Percentiles rank a stretch among this genome's conserved stretches.
Evolutionary conservation across 2,113 vertebrate genomes (phyloP).

Genomic region (Dryoscopus gambensis): DNA sequence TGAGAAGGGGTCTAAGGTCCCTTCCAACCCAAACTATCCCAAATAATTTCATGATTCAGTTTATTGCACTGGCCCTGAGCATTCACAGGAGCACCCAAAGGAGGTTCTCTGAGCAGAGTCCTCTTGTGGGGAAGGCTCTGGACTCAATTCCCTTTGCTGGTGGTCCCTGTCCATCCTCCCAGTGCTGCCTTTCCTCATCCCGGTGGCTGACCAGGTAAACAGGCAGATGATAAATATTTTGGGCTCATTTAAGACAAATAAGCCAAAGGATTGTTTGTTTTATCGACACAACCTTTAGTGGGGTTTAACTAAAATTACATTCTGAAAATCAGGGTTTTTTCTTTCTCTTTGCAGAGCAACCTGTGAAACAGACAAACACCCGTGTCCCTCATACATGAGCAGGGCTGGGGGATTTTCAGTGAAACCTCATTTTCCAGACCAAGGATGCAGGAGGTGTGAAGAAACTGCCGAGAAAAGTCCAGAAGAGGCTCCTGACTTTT

Average conservation of each 20-base stretch:
- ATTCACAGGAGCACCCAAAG: background rate
- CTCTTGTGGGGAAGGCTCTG: background rate
- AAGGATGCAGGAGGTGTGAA: background rate
- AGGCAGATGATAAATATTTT: background rate
- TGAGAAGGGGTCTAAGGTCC: background rate
- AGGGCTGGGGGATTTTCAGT: background rate
- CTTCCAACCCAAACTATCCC: background rate
- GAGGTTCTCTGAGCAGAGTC: background rate
- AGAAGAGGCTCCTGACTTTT: background rate
- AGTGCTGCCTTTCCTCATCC: background rate
- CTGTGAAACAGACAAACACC: background rate
- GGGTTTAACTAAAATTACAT: background rate
- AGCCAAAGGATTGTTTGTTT: background rate
- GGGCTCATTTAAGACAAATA: background rate
- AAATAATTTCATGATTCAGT: background rate
- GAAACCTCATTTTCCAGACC: background rate
- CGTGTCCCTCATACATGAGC: rapidly evolving
- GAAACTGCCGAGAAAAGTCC: background rate
- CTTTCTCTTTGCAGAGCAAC: background rate
- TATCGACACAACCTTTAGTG: background rate
- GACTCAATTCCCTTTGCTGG: background rate
- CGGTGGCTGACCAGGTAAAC: background rate
- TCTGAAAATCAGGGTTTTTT: background rate
- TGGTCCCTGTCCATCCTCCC: background rate
- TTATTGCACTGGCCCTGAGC: too few species aligned